phyloP scores from a whole-genome alignment of 2,113 vertebrate genomes.

The Hyla sarda region DNA sequence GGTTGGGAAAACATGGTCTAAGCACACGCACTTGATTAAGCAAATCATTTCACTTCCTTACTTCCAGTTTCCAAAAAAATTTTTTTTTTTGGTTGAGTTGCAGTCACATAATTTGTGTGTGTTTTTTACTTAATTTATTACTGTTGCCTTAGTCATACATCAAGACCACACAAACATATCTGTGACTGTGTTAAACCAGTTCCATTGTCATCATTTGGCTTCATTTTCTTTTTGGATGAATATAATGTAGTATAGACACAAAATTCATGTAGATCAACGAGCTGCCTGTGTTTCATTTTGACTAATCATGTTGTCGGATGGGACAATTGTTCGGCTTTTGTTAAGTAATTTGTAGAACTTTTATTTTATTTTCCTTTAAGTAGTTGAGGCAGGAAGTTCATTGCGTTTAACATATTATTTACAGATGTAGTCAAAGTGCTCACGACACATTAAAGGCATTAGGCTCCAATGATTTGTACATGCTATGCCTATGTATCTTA shows the following conservation, averaged over 20 bases:
- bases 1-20: too few species aligned
- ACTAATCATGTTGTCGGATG: neutral
- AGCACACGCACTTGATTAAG: neutral
- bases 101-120: neutral
- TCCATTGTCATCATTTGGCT: neutral
- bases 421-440: neutral
- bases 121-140: neutral
- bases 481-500: neutral
- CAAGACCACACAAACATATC: neutral
- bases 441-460: neutral
- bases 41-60: neutral
- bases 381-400: neutral
- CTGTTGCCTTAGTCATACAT: neutral
- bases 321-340: neutral
- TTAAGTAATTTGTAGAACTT: neutral
- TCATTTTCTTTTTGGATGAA: neutral
- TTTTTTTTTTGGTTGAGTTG: neutral
- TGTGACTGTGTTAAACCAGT: neutral
- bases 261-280: neutral
- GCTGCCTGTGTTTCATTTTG: neutral
- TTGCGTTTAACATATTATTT: neutral
- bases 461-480: neutral
- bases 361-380: neutral
- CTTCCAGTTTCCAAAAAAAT: neutral
- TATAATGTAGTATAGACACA: neutral